Evolutionary conservation across 2,113 vertebrate species (phyloP), one percentile per base, ranked within the genome.

Genomic region (Ceyx margarethae): DNA sequence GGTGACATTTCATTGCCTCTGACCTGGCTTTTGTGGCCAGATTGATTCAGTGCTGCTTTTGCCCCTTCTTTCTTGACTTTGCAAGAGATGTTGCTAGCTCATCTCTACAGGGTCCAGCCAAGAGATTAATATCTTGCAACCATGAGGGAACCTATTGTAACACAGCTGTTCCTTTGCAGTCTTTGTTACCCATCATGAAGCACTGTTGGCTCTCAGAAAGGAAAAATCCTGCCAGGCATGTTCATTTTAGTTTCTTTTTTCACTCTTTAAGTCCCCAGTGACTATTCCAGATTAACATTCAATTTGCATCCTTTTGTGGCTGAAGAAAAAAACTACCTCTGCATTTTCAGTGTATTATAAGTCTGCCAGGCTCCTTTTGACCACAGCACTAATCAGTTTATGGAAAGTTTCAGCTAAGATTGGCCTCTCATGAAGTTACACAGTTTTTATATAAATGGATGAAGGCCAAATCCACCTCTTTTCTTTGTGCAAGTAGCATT

Each of bases 261-360:
- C 31, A 76, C 13, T 89, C 45, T 69, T 35, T 31, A 87, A 62
- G 66, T 95, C 85, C 37, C 50, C 50, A 40, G 45, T 33, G 67
- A 76, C 37, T 69, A 77, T 76, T 87, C 22, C 60, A 89, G 54
- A 69, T 77, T 58, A 89, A 50, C 81, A 76, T 91, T 91, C 78
- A 90, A 92, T 95, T 93, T 91, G 37, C 82, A 95, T 83, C 90
- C 90, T 93, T 95, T 90, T 95, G 60, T 51, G 76, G 68, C 61
- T 31, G 23, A 89, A 95, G 31, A 37, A 85, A 83, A 53, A 94
- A 87, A 71, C 80, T 82, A 93, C 77, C 37, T 87, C 46, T 90
- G 28, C 58, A 7, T 85, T 91, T 91, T 78, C 65, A 69, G 61
- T 40, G 42, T 14, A 50, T 54, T 54, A 50, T 92, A 87, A 84